Evolutionary conservation across 2,113 vertebrate species (phyloP).

Genomic region (Myotis brandtii): DNA sequence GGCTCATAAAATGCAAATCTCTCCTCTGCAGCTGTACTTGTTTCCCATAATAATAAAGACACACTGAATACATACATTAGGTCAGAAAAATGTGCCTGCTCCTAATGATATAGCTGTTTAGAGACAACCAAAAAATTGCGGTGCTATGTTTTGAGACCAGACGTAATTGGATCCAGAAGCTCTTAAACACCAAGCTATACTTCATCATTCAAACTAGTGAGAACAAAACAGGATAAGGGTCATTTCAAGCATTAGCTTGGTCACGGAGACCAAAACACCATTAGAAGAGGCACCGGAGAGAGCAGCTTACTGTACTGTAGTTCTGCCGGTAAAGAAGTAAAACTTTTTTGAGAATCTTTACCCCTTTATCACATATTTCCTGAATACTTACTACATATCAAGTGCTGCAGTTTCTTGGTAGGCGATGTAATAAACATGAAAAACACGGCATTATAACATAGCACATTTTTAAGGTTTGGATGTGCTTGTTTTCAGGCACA

Average conservation of each 20-base stretch:
- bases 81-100: neutral
- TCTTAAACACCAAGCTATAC: neutral
- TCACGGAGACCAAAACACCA: neutral
- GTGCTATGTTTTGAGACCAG: neutral
- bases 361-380: neutral
- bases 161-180: neutral
- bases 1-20: neutral
- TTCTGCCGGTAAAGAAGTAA: neutral
- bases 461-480: neutral
- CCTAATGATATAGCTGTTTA: neutral
- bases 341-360: neutral
- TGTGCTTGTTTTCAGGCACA: neutral
- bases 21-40: neutral
- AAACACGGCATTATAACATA: neutral
- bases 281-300: neutral
- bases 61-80: neutral
- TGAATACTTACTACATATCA: neutral
- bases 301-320: accelerated
- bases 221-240: neutral
- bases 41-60: neutral
- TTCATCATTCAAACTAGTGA: neutral
- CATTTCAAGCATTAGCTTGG: neutral
- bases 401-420: neutral
- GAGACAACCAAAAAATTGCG: neutral
- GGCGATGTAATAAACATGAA: neutral